These are phyloP conservation scores for Nipponia nippon DNA, from an alignment of 2,113 vertebrate species.

Conservation along the genomic window DNA sequence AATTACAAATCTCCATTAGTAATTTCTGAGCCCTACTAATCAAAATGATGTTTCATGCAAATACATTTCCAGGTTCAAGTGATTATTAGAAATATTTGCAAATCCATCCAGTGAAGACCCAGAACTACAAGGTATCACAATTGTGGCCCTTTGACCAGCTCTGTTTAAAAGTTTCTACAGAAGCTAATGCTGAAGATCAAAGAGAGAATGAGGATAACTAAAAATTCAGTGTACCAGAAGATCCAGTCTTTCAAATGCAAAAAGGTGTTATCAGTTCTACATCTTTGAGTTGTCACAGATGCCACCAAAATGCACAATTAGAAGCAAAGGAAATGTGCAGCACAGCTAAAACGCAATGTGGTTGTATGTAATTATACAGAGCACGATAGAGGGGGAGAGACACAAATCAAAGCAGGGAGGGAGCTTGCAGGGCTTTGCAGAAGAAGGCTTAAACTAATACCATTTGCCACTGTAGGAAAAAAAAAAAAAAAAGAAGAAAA, in stretches of 20 bases:
- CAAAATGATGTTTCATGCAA: not conserved
- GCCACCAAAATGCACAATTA: not conserved
- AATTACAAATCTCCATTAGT: not conserved
- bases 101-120: not conserved
- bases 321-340: not conserved
- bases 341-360: not conserved
- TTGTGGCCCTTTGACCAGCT: not conserved
- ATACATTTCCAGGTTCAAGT: not conserved
- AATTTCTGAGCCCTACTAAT: not conserved
- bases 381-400: not conserved
- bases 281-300: not conserved
- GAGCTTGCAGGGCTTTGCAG: not conserved
- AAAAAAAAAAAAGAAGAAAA: rapidly evolving
- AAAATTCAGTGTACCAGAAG: not conserved
- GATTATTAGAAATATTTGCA: not conserved
- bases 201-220: not conserved
- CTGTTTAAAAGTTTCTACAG: not conserved
- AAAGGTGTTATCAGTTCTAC: not conserved
- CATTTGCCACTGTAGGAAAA: not conserved
- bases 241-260: not conserved
- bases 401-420: not conserved
- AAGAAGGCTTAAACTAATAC: not conserved
- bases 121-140: not conserved
- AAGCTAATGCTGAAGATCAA: not conserved
- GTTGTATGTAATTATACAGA: not conserved